Conservation (phyloP, 2,888 invertebrate genomes). For the Camptogramma bilineatum region DNA sequence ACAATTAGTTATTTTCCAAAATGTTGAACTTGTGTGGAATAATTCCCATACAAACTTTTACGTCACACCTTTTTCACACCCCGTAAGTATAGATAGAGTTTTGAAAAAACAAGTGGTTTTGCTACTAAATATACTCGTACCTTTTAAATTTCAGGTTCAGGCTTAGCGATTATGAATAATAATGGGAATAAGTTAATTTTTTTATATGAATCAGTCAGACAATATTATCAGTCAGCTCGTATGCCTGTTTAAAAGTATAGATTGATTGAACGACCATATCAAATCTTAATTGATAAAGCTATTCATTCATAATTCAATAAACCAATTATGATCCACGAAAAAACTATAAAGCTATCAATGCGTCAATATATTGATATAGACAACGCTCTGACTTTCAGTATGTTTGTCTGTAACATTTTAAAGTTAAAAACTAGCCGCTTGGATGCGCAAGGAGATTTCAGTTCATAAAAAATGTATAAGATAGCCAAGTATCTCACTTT, state of each 20-base stretch:
- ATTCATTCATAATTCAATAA: constrained; percentile 17
- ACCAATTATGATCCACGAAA: constrained; percentile 11
- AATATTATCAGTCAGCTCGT: not conserved
- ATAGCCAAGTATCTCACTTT: not conserved
- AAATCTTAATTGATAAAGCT: constrained; percentile 6
- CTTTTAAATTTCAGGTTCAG: too few relatives aligned
- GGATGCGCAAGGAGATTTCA: not conserved
- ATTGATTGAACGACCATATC: constrained; percentile 1
- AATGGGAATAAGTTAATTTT: too few relatives aligned
- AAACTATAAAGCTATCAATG: constrained; percentile 34
- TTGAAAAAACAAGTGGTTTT: too few relatives aligned
- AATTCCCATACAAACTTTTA: too few relatives aligned
- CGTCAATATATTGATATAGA: constrained; percentile 12
- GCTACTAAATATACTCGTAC: too few relatives aligned
- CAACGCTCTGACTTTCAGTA: not conserved
- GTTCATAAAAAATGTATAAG: not conserved
- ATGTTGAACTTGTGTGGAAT: too few relatives aligned
- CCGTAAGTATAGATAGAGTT: too few relatives aligned
- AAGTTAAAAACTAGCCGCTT: not conserved
- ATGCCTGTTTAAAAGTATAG: not conserved
- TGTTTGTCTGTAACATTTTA: constrained; percentile 18
- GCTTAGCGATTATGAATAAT: too few relatives aligned
- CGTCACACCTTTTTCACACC: too few relatives aligned
- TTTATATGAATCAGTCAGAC: too few relatives aligned
- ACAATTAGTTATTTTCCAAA: too few relatives aligned